Percentiles rank a stretch among this genome's conserved stretches.
These are phyloP conservation scores for Eristalis intricaria DNA, from an alignment of 2,888 invertebrate genomes.

Conservation along the genomic window DNA sequence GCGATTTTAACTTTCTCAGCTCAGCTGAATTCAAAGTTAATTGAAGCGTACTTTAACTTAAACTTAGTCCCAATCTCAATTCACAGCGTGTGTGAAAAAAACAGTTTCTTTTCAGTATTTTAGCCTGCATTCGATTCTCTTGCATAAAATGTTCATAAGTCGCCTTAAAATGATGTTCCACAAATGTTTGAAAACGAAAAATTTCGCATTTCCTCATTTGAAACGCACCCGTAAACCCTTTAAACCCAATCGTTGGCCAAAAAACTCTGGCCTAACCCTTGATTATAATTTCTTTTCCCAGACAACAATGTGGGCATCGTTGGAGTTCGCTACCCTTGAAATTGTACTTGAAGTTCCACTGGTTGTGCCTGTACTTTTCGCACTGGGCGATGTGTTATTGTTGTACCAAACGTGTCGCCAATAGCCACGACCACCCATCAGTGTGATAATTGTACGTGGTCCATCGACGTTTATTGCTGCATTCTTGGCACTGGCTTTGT, in stretches of 20 bases:
- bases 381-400: constrained; percentile 76
- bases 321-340: constrained; percentile 87
- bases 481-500: constrained; percentile 76
- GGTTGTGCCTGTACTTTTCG: constrained; percentile 47
- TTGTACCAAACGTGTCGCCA: constrained; percentile 89
- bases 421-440: constrained; percentile 95
- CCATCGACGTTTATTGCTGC: constrained; percentile 80
- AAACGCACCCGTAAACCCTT: constrained; percentile 60
- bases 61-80: too few species aligned
- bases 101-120: neutral
- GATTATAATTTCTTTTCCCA: constrained; percentile 93
- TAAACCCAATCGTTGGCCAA: constrained; percentile 66
- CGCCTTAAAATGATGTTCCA: neutral
- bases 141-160: neutral
- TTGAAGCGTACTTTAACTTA: neutral
- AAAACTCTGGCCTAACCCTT: constrained; percentile 62
- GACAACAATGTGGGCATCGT: constrained; percentile 93
- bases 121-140: neutral
- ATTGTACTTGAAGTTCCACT: constrained; percentile 66
- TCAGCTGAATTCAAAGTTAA: neutral
- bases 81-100: too few species aligned
- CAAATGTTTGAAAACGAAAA: constrained; percentile 1
- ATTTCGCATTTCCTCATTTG: constrained; percentile 33
- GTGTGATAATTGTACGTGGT: constrained; percentile 89
- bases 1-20: neutral